A percentile compares a stretch with the other conserved stretches of the same genome.
These are phyloP conservation scores for Aphidoletes aphidimyza DNA, from an alignment of 2,888 invertebrate species.

Conservation along the genomic window DNA sequence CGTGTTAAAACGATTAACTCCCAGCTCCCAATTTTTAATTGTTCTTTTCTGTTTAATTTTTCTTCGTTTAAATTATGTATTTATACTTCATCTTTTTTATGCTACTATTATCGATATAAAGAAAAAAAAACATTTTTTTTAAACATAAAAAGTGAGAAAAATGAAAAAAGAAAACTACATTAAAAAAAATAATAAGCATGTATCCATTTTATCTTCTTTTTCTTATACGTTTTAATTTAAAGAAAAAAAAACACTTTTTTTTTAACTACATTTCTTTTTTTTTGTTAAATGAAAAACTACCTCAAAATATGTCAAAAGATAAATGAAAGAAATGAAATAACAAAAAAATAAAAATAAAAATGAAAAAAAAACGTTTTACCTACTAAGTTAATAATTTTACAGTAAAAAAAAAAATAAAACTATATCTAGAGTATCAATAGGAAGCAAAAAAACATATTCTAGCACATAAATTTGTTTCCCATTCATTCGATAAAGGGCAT, in stretches of 20 bases:
- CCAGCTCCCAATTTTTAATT: slow-evolving; percentile 40
- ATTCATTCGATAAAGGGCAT: background rate
- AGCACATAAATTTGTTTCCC: slow-evolving; percentile 34
- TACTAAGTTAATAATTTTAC: slow-evolving; percentile 52
- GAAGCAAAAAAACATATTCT: slow-evolving; percentile 27
- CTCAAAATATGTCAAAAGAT: slow-evolving; percentile 47
- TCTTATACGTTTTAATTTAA: slow-evolving; percentile 30
- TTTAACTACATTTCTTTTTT: background rate
- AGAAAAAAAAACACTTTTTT: slow-evolving; percentile 10
- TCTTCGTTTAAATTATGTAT: slow-evolving; percentile 46
- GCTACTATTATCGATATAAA: slow-evolving; percentile 44
- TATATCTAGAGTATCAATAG: slow-evolving; percentile 51
- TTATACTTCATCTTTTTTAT: slow-evolving; percentile 55
- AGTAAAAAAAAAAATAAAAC: too few relatives aligned
- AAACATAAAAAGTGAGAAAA: slow-evolving; percentile 53
- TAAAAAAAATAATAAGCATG: slow-evolving; percentile 39
- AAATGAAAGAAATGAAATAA: background rate
- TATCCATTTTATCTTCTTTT: slow-evolving; percentile 43
- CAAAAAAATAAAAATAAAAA: background rate
- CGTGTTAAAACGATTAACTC: background rate
- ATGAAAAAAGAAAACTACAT: slow-evolving; percentile 53
- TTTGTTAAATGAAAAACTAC: slow-evolving; percentile 53
- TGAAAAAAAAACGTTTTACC: slow-evolving; percentile 27
- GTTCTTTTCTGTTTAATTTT: slow-evolving; percentile 50
- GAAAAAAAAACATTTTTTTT: slow-evolving; percentile 46